Evolutionary conservation across 2,797 vertebrate genomes (phyloP).

Genomic region (Sebastes cheni): DNA sequence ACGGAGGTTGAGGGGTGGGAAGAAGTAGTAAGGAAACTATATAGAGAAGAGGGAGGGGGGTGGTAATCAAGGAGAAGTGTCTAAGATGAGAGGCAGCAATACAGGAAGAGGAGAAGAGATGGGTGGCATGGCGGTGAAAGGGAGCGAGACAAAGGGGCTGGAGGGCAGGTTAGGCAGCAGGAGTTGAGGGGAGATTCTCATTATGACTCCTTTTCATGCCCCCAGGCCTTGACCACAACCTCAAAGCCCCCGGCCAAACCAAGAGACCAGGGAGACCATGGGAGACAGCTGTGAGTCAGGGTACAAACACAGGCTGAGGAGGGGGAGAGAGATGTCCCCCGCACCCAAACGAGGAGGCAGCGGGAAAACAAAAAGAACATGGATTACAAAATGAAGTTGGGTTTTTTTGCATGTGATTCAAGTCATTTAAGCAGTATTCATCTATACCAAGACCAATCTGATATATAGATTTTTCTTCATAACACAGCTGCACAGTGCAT

Average conservation of each 20-base stretch:
- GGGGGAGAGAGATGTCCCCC: conserved; percentile 18
- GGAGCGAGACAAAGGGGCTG: conserved; percentile 42
- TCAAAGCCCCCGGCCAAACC: conserved; percentile 68
- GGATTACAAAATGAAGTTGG: neutral
- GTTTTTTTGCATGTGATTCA: neutral
- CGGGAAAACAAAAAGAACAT: neutral
- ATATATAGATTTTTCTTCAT: neutral
- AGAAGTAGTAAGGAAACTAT: conserved; percentile 14
- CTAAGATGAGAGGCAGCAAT: conserved; percentile 15
- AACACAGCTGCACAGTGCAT: neutral
- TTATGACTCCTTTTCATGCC: conserved; percentile 66
- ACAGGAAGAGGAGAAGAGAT: conserved; percentile 15
- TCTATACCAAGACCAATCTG: neutral
- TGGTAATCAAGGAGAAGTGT: neutral
- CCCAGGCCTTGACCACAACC: conserved; percentile 70
- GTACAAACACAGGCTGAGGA: conserved; percentile 36
- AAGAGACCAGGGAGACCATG: conserved; percentile 52
- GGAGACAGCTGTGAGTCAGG: conserved; percentile 65
- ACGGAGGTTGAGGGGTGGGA: conserved; percentile 9
- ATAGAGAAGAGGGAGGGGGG: neutral
- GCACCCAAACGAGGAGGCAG: conserved; percentile 18
- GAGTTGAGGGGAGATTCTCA: conserved; percentile 60
- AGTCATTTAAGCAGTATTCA: neutral
- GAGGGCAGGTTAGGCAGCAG: conserved; percentile 57
- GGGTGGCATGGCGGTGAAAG: conserved; percentile 31